Evolutionary conservation across 2,797 vertebrate genomes (phyloP).

Genomic region (Emys orbicularis): DNA sequence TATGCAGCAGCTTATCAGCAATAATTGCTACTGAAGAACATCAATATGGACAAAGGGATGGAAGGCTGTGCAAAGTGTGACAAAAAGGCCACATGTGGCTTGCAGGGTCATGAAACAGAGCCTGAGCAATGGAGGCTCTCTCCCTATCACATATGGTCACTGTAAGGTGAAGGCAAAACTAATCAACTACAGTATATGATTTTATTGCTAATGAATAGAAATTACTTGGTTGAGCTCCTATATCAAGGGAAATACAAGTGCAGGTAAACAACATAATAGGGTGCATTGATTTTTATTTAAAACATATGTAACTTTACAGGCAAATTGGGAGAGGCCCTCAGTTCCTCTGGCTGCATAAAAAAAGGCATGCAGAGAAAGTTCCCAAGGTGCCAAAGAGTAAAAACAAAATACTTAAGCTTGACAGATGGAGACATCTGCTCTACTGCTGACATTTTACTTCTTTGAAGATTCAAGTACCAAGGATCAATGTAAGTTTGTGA

Average conservation of each 20-base stretch:
- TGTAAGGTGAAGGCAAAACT: background rate
- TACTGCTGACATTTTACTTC: constrained; percentile 23
- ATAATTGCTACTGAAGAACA: background rate
- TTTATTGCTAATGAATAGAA: background rate
- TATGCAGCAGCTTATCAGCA: background rate
- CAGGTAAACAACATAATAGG: background rate
- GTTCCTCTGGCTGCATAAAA: background rate
- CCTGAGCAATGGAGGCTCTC: background rate
- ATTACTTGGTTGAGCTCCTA: background rate
- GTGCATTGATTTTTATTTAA: background rate
- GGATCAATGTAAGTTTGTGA: constrained; percentile 9
- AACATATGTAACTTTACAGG: background rate
- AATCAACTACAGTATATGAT: background rate
- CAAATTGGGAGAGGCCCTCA: background rate
- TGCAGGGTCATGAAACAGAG: background rate
- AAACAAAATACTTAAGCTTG: background rate
- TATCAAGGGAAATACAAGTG: background rate
- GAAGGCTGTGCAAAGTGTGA: background rate
- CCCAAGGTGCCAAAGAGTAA: background rate
- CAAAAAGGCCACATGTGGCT: background rate
- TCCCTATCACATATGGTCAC: background rate
- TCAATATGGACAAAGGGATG: background rate
- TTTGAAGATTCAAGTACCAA: background rate
- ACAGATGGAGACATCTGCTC: background rate
- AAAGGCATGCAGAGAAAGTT: background rate